Percentiles rank a stretch among this genome's conserved stretches.
These are phyloP conservation scores for Charanyca ferruginea DNA, from an alignment of 2,888 invertebrate genomes.

Conservation along the genomic window DNA sequence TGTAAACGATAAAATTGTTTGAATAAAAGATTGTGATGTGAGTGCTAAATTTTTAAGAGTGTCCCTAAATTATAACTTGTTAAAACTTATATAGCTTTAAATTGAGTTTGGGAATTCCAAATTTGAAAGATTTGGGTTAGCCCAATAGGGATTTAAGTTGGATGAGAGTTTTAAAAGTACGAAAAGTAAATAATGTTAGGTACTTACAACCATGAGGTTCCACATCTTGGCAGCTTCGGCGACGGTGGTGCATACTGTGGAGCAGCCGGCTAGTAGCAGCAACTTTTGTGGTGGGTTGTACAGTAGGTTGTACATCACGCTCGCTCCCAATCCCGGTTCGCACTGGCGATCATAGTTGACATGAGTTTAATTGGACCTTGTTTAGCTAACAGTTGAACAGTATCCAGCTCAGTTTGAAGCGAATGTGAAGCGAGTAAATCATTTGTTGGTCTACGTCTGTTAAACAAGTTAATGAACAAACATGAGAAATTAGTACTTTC, in stretches of 20 bases:
- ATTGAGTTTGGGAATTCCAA: constrained; percentile 51
- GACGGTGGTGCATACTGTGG: constrained; percentile 99
- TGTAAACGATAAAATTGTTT: constrained; percentile 44
- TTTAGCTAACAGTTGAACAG: constrained; percentile 42
- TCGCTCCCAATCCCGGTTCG: constrained; percentile 99
- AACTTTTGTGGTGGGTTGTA: constrained; percentile 98
- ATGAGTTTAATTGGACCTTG: constrained; percentile 43
- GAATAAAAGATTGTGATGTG: constrained; percentile 55
- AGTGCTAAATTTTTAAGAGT: constrained; percentile 48
- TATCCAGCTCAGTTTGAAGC: constrained; percentile 38
- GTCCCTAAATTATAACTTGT: constrained; percentile 46
- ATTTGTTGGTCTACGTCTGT: constrained; percentile 50
- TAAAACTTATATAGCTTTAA: constrained; percentile 45
- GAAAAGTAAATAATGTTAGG: constrained; percentile 13
- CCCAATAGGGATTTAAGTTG: constrained; percentile 29
- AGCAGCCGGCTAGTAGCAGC: constrained; percentile 98
- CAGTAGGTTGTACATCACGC: constrained; percentile 99
- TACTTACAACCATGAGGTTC: constrained; percentile 99
- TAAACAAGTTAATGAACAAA: constrained; percentile 47
- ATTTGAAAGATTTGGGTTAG: constrained; percentile 28
- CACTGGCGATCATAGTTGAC: constrained; percentile 93
- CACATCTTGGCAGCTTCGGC: constrained; percentile 99
- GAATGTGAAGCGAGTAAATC: constrained; percentile 44
- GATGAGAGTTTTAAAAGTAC: constrained; percentile 21
- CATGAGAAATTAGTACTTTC: constrained; percentile 32